Percentiles rank a stretch among this genome's conserved stretches.
Conservation (phyloP, 2,797 vertebrate species). For the Cynodonichthys magdalenae region DNA sequence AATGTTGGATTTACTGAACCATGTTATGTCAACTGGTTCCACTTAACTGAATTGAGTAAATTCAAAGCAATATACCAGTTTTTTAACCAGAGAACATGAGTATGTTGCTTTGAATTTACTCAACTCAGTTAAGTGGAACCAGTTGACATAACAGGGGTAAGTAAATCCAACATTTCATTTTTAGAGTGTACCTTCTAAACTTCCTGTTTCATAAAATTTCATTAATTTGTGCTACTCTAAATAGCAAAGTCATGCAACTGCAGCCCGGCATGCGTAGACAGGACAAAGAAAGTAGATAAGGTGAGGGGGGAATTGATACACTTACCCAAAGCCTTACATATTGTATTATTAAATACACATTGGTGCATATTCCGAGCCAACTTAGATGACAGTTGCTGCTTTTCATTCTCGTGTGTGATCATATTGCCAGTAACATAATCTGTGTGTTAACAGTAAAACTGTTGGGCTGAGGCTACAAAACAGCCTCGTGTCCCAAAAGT, state of each 20-base stretch:
- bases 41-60: too few relatives aligned
- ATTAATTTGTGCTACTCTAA: conserved; percentile 15
- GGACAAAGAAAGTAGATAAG: conserved; percentile 55
- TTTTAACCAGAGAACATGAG: too few relatives aligned
- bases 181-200: conserved; percentile 1
- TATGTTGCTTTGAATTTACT: too few relatives aligned
- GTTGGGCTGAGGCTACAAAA: conserved; percentile 36
- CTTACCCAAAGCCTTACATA: conserved; percentile 92
- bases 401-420: conserved; percentile 84
- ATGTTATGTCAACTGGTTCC: too few relatives aligned
- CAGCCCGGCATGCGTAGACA: conserved; percentile 54
- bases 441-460: conserved; percentile 75
- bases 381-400: conserved; percentile 98
- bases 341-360: conserved; percentile 83
- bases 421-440: conserved; percentile 97
- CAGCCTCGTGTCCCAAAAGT: conserved; percentile 62
- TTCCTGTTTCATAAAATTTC: conserved; percentile 22
- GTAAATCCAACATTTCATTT: too few relatives aligned
- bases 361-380: conserved; percentile 99
- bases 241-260: conserved; percentile 55
- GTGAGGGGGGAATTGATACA: conserved; percentile 84
- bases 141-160: too few relatives aligned
- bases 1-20: too few relatives aligned
- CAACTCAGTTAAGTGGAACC: too few relatives aligned
- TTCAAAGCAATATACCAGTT: too few relatives aligned